Base-by-base conservation (phyloP, 2,797 vertebrate species). In the Triplophysa yarkandensis region DNA sequence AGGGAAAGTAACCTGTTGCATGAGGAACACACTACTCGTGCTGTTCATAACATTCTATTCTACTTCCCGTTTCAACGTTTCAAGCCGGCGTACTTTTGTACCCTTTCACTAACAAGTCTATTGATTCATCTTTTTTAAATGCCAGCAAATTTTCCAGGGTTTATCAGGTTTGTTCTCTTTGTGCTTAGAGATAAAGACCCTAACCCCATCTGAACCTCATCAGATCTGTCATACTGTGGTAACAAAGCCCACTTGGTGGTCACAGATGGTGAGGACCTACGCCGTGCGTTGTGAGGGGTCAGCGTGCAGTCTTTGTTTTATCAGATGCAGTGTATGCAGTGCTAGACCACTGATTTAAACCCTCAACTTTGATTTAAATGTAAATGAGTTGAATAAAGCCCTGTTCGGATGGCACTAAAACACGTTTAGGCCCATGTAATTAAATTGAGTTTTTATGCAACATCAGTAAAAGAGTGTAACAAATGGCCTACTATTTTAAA, bases 261-360 rank as follows among this genome's bases (percentile, higher is more conserved):
- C 79, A 77, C 79, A 70, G 79, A 84, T 83, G 77, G 74, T 81
- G 80, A 55, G 19, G 77, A 66, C 80, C 55, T 46, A 68, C 72
- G 54, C 61, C 63, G 66, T 23, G 62, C 57, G 73, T 30, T 52
- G 67, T 77, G 62, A 76, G 61, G 30, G 61, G 76, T 77, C 74
- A 79, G 70, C 36, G 39, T 55, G 61, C 19, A 73, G 43, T 39
- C 76, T 77, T 83, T 84, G 79, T 84, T 83, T 81, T 70, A 72
- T 58, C 75, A 61, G 50, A 71, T 73, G 55, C 30, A 52, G 55
- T 27, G 28, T 57, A 64, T 25, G 27, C 68, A 52, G 43, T 11
- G 28, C 58, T n/a, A 34, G 6, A 43, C 30, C 39, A 48, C 8
- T 39, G 52, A 27, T 39, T 67, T 57, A 73, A 65, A 74, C 27